Conservation (phyloP, 2,113 vertebrate genomes). For the Campylomormyrus numenius region DNA sequence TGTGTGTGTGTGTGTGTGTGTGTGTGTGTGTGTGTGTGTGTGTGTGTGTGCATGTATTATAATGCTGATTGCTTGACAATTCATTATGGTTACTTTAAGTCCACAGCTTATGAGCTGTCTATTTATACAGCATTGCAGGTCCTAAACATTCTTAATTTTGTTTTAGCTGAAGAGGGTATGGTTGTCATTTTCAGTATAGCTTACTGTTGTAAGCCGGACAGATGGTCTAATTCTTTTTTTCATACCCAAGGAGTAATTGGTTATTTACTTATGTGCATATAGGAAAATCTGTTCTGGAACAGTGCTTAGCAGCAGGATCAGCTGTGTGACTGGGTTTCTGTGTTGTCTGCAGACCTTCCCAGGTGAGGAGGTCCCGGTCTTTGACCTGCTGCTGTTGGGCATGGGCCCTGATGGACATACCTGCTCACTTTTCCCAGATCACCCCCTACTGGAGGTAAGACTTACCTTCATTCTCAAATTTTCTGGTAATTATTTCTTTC, state of each 20-base stretch:
- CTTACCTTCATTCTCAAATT: not conserved
- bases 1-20: not conserved
- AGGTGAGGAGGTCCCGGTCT: slow-evolving; percentile 65
- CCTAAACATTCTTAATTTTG: not conserved
- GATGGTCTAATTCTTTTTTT: not conserved
- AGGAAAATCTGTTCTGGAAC: not conserved
- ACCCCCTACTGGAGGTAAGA: slow-evolving; percentile 77
- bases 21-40: not conserved
- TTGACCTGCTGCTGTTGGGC: slow-evolving; percentile 80
- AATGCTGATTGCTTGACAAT: not conserved
- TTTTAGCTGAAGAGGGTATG: not conserved
- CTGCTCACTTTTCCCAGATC: slow-evolving; percentile 83
- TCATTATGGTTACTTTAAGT: not conserved
- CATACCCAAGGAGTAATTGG: not conserved
- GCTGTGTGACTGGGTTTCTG: not conserved
- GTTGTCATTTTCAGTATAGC: not conserved
- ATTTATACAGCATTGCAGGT: not conserved
- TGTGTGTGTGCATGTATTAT: not conserved
- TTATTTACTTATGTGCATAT: not conserved
- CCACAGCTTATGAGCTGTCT: not conserved
- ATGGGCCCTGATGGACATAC: slow-evolving; percentile 89
- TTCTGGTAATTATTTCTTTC: not conserved
- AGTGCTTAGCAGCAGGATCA: not conserved
- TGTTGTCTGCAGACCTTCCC: slow-evolving; percentile 63
- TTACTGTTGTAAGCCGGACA: not conserved